Percentiles rank a stretch among this genome's conserved stretches.
Evolutionary conservation across 2,113 vertebrate genomes (phyloP).

Genomic region (Nettapus auritus): DNA sequence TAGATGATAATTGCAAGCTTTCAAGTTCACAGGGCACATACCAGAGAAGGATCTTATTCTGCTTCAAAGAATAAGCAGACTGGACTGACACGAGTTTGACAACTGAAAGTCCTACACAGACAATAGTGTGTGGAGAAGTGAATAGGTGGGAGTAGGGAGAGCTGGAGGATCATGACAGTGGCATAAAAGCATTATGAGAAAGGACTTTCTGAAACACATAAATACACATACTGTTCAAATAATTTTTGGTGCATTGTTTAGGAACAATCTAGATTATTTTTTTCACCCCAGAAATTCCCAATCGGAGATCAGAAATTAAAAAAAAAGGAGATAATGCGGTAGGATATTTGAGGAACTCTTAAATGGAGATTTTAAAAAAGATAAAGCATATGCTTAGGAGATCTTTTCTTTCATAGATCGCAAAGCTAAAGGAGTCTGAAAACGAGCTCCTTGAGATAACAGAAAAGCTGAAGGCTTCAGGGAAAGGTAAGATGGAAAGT

Average conservation of each 20-base stretch:
- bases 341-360: neutral
- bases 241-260: neutral
- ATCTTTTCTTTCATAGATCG: slow-evolving; percentile 75
- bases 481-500: slow-evolving; percentile 80
- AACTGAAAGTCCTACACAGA: neutral
- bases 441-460: slow-evolving; percentile 88
- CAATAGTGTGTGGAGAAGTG: neutral
- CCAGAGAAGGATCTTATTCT: neutral
- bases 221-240: neutral
- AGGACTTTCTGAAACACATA: neutral
- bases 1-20: neutral
- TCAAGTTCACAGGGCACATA: neutral
- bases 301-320: neutral
- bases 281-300: neutral
- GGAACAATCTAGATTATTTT: neutral
- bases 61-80: neutral
- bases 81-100: neutral
- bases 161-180: neutral
- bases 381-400: neutral
- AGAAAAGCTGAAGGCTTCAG: slow-evolving; percentile 83
- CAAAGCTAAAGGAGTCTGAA: slow-evolving; percentile 89
- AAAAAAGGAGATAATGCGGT: neutral
- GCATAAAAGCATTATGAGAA: neutral
- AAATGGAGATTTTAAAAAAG: neutral
- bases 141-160: no score